These are phyloP conservation scores for Acrocephalus kingi DNA, from an alignment of 2,113 vertebrate genomes.

Conservation along the genomic window DNA sequence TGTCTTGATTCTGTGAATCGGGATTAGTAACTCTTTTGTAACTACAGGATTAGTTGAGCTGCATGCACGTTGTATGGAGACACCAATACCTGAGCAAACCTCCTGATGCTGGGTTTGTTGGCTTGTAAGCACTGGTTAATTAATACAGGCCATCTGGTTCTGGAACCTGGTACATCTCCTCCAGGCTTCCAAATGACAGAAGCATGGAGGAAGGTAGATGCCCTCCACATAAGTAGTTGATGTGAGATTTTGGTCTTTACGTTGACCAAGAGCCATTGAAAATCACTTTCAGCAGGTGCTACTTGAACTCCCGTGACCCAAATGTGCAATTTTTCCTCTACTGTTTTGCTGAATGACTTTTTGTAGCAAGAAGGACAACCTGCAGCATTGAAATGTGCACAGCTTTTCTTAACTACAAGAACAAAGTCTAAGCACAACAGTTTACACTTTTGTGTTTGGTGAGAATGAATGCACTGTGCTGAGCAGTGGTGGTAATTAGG, in stretches of 20 bases:
- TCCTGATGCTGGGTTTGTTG: neutral
- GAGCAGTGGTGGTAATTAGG: neutral
- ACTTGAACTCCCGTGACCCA: neutral
- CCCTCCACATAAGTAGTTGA: neutral
- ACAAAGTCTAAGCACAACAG: neutral
- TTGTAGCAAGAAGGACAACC: neutral
- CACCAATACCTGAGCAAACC: neutral
- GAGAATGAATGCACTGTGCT: neutral
- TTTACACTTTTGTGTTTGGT: neutral
- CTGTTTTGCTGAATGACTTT: neutral
- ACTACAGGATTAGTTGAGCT: neutral
- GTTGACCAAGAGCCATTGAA: neutral
- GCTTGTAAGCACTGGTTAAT: neutral
- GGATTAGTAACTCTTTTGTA: neutral
- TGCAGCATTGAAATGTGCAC: neutral
- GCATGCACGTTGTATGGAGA: conserved; percentile 17
- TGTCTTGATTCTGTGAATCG: conserved; percentile 66
- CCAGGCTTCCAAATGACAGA: neutral
- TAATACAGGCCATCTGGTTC: neutral
- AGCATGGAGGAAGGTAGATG: neutral
- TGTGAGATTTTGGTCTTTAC: neutral
- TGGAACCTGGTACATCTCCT: neutral
- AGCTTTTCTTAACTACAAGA: neutral
- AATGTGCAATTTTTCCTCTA: neutral
- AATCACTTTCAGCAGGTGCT: neutral